A percentile compares a stretch with the other conserved stretches of the same genome.
These are phyloP conservation scores for Drosophila setifemur DNA, from an alignment of 1,140 invertebrate species.

Conservation along the genomic window DNA sequence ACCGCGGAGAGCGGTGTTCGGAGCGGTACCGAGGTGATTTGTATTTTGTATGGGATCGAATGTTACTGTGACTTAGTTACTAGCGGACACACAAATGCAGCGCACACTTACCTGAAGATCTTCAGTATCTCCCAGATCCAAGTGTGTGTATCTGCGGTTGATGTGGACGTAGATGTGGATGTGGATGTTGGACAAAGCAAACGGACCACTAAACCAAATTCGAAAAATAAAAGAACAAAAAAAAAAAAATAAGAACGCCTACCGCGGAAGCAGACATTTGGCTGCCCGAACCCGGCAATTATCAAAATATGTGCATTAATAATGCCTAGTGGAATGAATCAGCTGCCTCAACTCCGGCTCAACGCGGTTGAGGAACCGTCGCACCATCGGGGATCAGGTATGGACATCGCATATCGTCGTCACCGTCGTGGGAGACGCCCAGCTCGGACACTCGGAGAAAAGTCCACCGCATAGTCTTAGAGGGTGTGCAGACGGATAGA, in stretches of 20 bases:
- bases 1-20: too few relatives aligned
- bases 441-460: too few relatives aligned
- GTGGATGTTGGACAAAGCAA: slow-evolving; percentile 4
- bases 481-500: too few relatives aligned
- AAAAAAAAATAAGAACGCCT: slow-evolving; percentile 66
- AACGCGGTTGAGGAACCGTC: too few relatives aligned
- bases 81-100: slow-evolving; percentile 5
- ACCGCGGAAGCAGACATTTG: slow-evolving; percentile 76
- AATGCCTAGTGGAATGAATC: slow-evolving; percentile 78
- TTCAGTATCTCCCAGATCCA: too few relatives aligned
- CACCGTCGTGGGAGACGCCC: too few relatives aligned
- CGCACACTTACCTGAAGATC: too few relatives aligned
- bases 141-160: background rate
- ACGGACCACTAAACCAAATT: slow-evolving; percentile 69
- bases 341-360: slow-evolving; percentile 56
- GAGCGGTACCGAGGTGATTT: too few relatives aligned
- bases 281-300: slow-evolving; percentile 73
- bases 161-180: slow-evolving; percentile 9
- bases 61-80: background rate
- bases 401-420: too few relatives aligned
- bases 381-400: too few relatives aligned
- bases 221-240: slow-evolving; percentile 58
- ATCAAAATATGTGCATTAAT: slow-evolving; percentile 81
- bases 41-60: slow-evolving; percentile 1
- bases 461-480: too few relatives aligned